These are phyloP conservation scores for Zeugodacus cucurbitae DNA, from an alignment of 1,140 invertebrate species.

Conservation along the genomic window DNA sequence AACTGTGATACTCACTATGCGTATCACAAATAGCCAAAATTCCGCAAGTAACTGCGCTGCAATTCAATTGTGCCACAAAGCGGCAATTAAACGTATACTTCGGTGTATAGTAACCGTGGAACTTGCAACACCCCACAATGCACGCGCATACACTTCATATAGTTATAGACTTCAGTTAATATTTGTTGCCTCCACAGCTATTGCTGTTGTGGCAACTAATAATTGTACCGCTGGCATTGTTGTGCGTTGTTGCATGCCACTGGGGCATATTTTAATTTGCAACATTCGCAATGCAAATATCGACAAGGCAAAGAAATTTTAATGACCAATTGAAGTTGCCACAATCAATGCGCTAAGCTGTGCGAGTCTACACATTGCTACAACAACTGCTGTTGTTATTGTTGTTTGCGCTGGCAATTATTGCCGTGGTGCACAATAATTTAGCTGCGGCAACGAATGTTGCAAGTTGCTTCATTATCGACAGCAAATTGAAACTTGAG, in stretches of 20 bases:
- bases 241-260: background rate
- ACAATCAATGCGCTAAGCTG: background rate
- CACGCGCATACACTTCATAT: background rate
- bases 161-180: background rate
- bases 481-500: conserved; percentile 36
- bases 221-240: background rate
- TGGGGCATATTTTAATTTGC: conserved; percentile 10
- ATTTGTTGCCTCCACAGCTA: background rate
- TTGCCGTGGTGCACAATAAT: background rate
- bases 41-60: background rate
- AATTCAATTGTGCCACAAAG: conserved; percentile 9
- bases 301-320: background rate
- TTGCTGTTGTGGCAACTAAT: background rate
- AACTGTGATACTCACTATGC: background rate
- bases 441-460: background rate
- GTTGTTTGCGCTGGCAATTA: conserved; percentile 8
- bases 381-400: background rate
- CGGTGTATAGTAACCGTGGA: background rate
- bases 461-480: conserved; percentile 39
- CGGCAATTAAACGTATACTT: background rate
- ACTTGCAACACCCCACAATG: background rate
- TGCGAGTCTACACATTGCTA: background rate
- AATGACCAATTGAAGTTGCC: conserved; percentile 36
- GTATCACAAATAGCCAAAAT: background rate
- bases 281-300: background rate